Evolutionary conservation across 2,888 invertebrate genomes (phyloP).

Genomic region (Fissipunctia ypsillon): DNA sequence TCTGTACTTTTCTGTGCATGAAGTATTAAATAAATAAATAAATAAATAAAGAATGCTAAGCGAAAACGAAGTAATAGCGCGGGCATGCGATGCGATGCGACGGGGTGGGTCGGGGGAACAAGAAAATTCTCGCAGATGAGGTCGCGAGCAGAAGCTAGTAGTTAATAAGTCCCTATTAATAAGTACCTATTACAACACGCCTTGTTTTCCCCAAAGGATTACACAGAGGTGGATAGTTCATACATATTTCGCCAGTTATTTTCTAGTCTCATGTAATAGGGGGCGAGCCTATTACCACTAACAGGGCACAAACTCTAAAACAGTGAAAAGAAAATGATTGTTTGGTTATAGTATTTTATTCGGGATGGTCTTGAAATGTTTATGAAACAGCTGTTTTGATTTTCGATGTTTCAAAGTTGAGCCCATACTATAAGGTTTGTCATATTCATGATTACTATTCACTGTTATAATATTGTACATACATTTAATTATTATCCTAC

Average conservation of each 20-base stretch:
- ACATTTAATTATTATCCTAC: too few species aligned
- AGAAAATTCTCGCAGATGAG: too few species aligned
- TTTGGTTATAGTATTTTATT: rapidly evolving
- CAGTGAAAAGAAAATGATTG: rapidly evolving
- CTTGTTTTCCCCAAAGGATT: neutral
- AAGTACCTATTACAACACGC: too few species aligned
- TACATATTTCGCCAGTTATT: neutral
- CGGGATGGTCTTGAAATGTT: neutral
- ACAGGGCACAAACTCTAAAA: too few species aligned
- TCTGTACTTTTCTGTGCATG: too few species aligned
- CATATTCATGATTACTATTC: neutral
- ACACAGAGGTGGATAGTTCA: neutral
- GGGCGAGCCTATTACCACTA: neutral
- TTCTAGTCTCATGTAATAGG: neutral
- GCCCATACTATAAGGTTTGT: neutral
- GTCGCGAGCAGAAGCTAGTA: too few species aligned
- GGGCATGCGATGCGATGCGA: too few species aligned
- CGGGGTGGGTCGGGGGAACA: too few species aligned
- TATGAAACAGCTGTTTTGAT: neutral
- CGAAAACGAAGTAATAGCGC: too few species aligned
- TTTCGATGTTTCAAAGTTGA: neutral
- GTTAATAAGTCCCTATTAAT: too few species aligned
- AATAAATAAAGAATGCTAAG: too few species aligned
- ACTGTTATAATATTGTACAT: neutral
- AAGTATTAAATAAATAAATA: too few species aligned